Evolutionary conservation across 2,797 vertebrate genomes (phyloP).

Genomic region (Anguilla obscura): DNA sequence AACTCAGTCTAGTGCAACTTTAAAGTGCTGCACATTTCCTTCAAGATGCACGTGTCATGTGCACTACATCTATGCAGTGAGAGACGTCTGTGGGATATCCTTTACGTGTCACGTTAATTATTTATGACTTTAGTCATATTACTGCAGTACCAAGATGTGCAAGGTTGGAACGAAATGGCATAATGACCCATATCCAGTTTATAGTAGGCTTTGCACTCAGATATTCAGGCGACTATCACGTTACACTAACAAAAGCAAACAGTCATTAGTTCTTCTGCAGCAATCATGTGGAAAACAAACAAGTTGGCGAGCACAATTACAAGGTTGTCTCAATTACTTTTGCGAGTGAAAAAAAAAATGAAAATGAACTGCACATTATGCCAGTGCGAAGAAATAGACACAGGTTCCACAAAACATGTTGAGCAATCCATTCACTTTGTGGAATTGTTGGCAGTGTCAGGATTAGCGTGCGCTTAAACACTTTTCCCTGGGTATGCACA

Average conservation of each 20-base stretch:
- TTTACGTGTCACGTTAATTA: slow-evolving; percentile 64
- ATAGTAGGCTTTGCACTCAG: slow-evolving; percentile 20
- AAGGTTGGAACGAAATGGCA: slow-evolving; percentile 39
- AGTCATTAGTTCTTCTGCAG: neutral
- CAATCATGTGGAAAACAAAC: neutral
- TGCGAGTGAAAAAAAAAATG: slow-evolving; percentile 22
- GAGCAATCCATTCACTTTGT: neutral
- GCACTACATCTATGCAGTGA: slow-evolving; percentile 28
- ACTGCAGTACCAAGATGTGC: slow-evolving; percentile 48
- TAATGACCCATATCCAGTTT: slow-evolving; percentile 57
- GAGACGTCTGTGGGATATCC: slow-evolving; percentile 47
- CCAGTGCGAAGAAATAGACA: slow-evolving; percentile 5
- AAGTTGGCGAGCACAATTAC: slow-evolving; percentile 11
- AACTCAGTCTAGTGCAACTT: slow-evolving; percentile 44
- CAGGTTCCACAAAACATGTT: neutral
- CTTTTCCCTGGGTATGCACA: neutral
- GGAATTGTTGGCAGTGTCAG: neutral
- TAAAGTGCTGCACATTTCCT: slow-evolving; percentile 41
- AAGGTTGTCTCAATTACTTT: slow-evolving; percentile 45
- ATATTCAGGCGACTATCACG: neutral
- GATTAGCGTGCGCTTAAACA: neutral
- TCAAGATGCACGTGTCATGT: slow-evolving; percentile 43
- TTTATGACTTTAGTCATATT: slow-evolving; percentile 62
- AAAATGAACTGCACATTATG: slow-evolving; percentile 25
- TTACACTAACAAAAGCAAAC: slow-evolving; percentile 1